phyloP scores from a whole-genome alignment of 2,888 invertebrate genomes.

The Diplolepis rosae region DNA sequence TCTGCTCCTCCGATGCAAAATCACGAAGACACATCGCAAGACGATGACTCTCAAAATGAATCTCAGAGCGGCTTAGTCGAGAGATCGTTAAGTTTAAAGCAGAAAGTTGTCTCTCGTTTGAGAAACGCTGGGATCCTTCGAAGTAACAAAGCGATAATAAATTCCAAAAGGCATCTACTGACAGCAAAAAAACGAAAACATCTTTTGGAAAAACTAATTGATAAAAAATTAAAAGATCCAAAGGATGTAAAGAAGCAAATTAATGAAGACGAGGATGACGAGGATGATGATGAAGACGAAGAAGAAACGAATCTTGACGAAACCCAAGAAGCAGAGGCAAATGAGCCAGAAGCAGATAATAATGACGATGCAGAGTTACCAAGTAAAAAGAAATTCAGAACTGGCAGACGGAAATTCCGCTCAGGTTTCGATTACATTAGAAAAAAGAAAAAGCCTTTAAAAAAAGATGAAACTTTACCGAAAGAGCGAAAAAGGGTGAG shows the following conservation, averaged over 20 bases:
- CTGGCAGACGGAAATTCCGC: constrained; percentile 84
- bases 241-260: constrained; percentile 64
- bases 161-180: constrained; percentile 67
- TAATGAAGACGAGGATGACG: constrained; percentile 61
- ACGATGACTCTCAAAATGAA: constrained; percentile 69
- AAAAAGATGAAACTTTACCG: constrained; percentile 75
- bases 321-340: constrained; percentile 71
- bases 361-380: constrained; percentile 61
- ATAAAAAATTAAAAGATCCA: constrained; percentile 61
- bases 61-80: constrained; percentile 49
- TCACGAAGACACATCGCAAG: constrained; percentile 71
- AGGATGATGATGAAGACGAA: constrained; percentile 70
- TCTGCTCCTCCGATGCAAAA: constrained; percentile 86
- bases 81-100: constrained; percentile 57
- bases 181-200: constrained; percentile 65
- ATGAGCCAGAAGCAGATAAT: constrained; percentile 57
- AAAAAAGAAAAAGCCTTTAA: constrained; percentile 85
- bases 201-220: constrained; percentile 63
- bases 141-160: constrained; percentile 69
- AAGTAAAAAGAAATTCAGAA: constrained; percentile 77
- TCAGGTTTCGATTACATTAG: constrained; percentile 92
- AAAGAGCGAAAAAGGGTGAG: constrained; percentile 74
- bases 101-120: constrained; percentile 66
- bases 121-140: constrained; percentile 69
- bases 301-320: constrained; percentile 72